Evolutionary conservation across 2,797 vertebrate species (phyloP), one percentile per base, ranked within the genome.

Genomic region (Macroramphosus scolopax): DNA sequence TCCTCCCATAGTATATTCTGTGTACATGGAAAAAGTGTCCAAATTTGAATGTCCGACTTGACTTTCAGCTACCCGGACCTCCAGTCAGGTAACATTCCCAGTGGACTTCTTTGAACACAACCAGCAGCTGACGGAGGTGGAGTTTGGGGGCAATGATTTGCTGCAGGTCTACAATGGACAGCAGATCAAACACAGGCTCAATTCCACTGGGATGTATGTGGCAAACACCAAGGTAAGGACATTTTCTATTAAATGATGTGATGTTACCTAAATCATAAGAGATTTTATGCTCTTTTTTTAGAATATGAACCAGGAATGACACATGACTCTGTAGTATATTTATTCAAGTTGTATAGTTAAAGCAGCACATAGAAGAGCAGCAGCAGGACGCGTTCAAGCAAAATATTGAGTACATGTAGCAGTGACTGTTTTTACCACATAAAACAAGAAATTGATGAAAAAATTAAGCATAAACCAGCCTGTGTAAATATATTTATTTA

Each of bases 31-130:
- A n/a, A n/a, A n/a, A n/a, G n/a, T n/a, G 5, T 43, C 61, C 0
- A 16, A 2, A 43, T 59, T 46, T 49, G 1, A 50, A 54, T 47
- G 8, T n/a, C 12, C 20, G 32, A 0, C 35, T 67, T 56, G 42
- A 11, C 45, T 63, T 66, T 16, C 55, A 99, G 97, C 96, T 11
- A 94, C 95, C 2, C 93, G 96, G 36, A 92, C 94, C 0, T 96
- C 95, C 48, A 97, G 92, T 83, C 97, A 95, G 68, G 92, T 99
- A 69, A 98, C 93, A 15, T 99, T 99, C 75, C 97, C 97, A 10
- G 96, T 99, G 17, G 97, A 99, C 83, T 98, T 99, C 87, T 99
- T 99, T 55, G 97, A 99, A 63, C 96, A 98, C 88, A 99, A 99
- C 83, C 96, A 98, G 75, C 97, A 99, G 54, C 90, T 99, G 54